Evolutionary conservation across 1,140 invertebrate species (phyloP).

Genomic region (Manduca sexta): DNA sequence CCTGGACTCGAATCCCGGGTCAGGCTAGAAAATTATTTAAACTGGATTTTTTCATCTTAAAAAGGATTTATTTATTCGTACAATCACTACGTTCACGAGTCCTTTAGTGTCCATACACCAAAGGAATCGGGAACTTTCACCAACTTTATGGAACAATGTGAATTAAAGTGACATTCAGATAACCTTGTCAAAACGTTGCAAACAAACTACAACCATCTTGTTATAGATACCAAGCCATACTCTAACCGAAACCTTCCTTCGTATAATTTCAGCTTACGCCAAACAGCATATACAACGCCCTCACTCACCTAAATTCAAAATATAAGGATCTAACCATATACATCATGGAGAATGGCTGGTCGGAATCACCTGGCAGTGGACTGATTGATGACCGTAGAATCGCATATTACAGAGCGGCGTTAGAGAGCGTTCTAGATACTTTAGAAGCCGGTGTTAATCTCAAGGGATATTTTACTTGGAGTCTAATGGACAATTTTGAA

Average conservation of each 20-base stretch:
- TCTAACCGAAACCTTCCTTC: not conserved
- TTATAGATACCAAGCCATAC: not conserved
- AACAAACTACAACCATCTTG: too few relatives aligned
- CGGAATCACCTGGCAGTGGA: conserved; percentile 33
- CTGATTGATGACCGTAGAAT: conserved; percentile 67
- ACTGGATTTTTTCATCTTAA: too few relatives aligned
- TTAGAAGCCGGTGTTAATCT: conserved; percentile 78
- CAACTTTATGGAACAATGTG: not conserved
- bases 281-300: conserved; percentile 34
- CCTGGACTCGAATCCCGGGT: too few relatives aligned
- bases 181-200: too few relatives aligned
- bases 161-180: not conserved
- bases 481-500: conserved; percentile 58
- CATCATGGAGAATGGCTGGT: conserved; percentile 77
- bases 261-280: conserved; percentile 28
- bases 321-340: conserved; percentile 71
- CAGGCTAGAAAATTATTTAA: too few relatives aligned
- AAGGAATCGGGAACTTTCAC: not conserved
- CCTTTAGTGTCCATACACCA: not conserved
- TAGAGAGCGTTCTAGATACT: conserved; percentile 78
- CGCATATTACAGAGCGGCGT: conserved; percentile 36
- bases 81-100: not conserved
- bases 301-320: conserved; percentile 66
- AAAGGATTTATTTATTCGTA: too few relatives aligned
- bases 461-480: conserved; percentile 60